A percentile compares a stretch with the other conserved stretches of the same genome.
phyloP scores from a whole-genome alignment of 2,113 vertebrate genomes.

The Cyanoliseus patagonus region DNA sequence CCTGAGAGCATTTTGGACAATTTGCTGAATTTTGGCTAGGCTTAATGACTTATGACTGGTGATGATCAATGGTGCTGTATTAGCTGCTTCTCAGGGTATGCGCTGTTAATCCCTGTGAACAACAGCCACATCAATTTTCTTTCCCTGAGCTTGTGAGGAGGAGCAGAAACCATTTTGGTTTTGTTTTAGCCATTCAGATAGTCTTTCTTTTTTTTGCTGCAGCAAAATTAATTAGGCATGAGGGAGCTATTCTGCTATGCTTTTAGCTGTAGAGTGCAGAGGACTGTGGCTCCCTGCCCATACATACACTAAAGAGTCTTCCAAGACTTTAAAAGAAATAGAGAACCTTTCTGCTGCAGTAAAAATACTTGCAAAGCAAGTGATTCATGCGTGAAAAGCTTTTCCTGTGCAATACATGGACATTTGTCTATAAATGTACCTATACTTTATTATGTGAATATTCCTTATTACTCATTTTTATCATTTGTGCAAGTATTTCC shows the following conservation, averaged over 20 bases:
- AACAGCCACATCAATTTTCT: background rate
- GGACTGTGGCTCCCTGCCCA: background rate
- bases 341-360: background rate
- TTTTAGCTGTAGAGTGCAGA: background rate
- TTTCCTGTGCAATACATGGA: background rate
- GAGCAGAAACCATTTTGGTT: background rate
- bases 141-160: background rate
- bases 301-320: background rate
- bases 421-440: background rate
- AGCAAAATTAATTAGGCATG: background rate
- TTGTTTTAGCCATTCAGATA: background rate
- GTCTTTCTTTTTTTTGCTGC: background rate
- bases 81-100: background rate
- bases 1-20: background rate
- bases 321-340: background rate
- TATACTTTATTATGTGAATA: background rate
- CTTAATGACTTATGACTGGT: background rate
- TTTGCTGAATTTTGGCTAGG: background rate
- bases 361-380: background rate
- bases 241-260: background rate
- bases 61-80: background rate
- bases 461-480: background rate
- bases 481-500: background rate
- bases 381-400: background rate
- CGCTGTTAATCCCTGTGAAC: background rate